phyloP scores from a whole-genome alignment of 2,888 invertebrate species.

The Euspilapteryx auroguttella region DNA sequence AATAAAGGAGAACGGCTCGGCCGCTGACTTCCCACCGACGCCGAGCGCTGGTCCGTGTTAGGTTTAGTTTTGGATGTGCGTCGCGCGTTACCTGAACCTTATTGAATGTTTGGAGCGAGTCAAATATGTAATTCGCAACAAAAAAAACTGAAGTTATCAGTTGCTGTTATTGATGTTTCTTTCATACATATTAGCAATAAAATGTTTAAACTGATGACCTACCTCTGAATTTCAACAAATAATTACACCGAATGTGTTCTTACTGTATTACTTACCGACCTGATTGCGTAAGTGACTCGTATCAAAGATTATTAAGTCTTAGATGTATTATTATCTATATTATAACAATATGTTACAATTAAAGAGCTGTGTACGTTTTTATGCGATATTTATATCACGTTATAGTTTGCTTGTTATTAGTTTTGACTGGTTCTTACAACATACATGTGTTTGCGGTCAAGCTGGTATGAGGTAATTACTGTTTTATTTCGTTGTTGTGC shows the following conservation, averaged over 20 bases:
- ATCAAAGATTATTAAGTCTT: constrained; percentile 2
- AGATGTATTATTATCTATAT: constrained; percentile 2
- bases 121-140: too few relatives aligned
- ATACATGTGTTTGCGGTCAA: not conserved
- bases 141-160: too few relatives aligned
- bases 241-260: not conserved
- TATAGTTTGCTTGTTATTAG: constrained; percentile 1
- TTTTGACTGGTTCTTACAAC: not conserved
- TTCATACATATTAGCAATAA: too few relatives aligned
- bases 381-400: constrained; percentile 11
- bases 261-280: too few relatives aligned
- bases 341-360: constrained; percentile 16
- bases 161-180: too few relatives aligned
- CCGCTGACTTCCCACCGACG: constrained; percentile 45
- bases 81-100: constrained; percentile 49
- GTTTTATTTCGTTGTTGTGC: too few relatives aligned
- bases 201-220: too few relatives aligned
- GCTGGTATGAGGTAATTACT: too few relatives aligned
- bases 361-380: constrained; percentile 8
- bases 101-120: constrained; percentile 18
- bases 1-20: constrained; percentile 27
- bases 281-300: constrained; percentile 2
- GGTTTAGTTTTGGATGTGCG: constrained; percentile 18
- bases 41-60: constrained; percentile 32
- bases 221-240: too few relatives aligned